These are phyloP conservation scores for Ateles fusciceps DNA, from an alignment of 2,797 vertebrate genomes.

Conservation along the genomic window DNA sequence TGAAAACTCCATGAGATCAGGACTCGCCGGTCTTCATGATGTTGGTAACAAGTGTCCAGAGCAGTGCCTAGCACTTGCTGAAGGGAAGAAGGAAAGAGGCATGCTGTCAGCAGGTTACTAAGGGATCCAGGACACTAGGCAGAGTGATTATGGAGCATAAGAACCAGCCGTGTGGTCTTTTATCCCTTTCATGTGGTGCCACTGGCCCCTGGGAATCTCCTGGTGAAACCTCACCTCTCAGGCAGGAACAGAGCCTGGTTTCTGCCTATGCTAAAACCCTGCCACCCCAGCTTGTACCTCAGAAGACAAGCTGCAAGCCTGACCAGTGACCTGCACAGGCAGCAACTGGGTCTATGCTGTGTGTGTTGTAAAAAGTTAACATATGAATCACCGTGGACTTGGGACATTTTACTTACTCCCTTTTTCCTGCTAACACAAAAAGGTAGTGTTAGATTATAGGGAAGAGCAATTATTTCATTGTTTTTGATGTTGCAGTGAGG, in stretches of 20 bases:
- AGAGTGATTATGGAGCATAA: not conserved
- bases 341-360: not conserved
- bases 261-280: not conserved
- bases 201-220: not conserved
- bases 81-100: not conserved
- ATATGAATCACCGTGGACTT: fast-evolving
- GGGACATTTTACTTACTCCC: not conserved
- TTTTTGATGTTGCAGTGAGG: not conserved
- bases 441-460: not conserved
- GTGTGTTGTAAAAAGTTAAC: not conserved
- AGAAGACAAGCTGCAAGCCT: not conserved
- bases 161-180: not conserved
- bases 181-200: not conserved
- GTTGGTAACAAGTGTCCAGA: not conserved
- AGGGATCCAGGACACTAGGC: not conserved
- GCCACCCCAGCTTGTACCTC: not conserved
- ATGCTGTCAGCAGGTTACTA: not conserved
- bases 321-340: not conserved
- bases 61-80: not conserved
- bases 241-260: not conserved
- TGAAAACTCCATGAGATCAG: not conserved
- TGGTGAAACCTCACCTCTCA: not conserved
- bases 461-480: not conserved
- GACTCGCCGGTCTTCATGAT: fast-evolving
- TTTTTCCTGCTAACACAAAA: not conserved